Base-by-base conservation (phyloP, 2,797 vertebrate genomes). In the Sebastes nivosus region DNA sequence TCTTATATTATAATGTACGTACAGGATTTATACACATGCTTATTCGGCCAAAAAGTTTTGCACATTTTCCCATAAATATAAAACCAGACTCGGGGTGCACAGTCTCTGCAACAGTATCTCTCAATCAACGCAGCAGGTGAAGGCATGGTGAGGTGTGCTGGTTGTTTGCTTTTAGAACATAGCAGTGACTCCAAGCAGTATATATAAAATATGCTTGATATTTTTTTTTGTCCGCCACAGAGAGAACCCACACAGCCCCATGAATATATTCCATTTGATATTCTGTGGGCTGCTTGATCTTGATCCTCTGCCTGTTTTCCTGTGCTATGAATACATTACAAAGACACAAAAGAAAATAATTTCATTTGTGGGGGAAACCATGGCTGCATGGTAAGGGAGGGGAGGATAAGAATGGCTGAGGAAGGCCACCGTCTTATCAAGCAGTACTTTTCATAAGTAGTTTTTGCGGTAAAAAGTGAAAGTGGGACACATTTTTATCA, bases 251-350 rank as follows among this genome's bases (percentile, higher is more conserved):
- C 84, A 75, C 77, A 84, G 63, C 79, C 78, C 64, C 75, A 89
- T 93, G 87, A 94, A 93, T 95, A 87, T 92, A 94, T 94, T 94
- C 91, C 64, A 86, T 94, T 93, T 94, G 92, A 95, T 95, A 90
- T 93, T 86, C 87, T 87, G 75, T 52, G 60, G 82, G 86, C 87
- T 80, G 91, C 86, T 87, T 91, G 85, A 92, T 94, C 89, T 86
- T 77, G 84, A 91, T 91, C 86, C 86, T 81, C 81, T 83, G 87
- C 83, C 82, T 93, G 82, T 89, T 92, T 89, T 87, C 83, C 90
- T 92, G 87, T 30, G 82, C 91, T 84, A 83, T 90, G 92, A 94
- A 94, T 94, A 93, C 68, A 93, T 93, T 92, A 94, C 73, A 73
- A 89, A 77, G 75, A 87, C 79, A 91, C 86, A 91, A 91, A 91